Evolutionary conservation across 2,888 invertebrate species (phyloP).

Genomic region (Brenthis hecate): DNA sequence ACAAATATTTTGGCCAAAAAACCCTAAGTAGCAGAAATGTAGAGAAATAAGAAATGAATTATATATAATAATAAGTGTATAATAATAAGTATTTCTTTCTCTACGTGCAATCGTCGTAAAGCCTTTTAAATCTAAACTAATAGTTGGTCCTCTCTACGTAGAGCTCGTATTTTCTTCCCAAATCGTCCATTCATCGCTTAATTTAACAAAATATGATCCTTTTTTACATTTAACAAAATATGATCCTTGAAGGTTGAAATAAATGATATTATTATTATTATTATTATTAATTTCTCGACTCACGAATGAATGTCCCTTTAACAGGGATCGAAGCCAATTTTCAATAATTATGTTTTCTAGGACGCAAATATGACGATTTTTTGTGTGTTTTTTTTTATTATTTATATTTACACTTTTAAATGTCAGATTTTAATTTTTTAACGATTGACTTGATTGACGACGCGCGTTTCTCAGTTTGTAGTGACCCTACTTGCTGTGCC

Average conservation of each 20-base stretch:
- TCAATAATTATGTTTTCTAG: background rate
- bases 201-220: too few relatives aligned
- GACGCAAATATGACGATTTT: background rate
- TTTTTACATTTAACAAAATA: too few relatives aligned
- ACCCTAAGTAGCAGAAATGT: background rate
- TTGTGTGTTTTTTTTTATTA: too few relatives aligned
- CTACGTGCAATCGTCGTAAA: background rate
- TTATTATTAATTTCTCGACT: background rate
- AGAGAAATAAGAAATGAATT: background rate
- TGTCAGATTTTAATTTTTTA: too few relatives aligned
- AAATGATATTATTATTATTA: too few relatives aligned
- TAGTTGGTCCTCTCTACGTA: background rate
- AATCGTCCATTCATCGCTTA: constrained; percentile 11
- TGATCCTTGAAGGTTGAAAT: too few relatives aligned
- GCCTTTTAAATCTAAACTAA: background rate
- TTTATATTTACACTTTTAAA: background rate
- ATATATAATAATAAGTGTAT: too few relatives aligned
- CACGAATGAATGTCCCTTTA: constrained; percentile 5
- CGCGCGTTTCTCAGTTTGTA: too few relatives aligned
- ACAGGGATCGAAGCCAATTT: background rate
- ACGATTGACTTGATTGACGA: too few relatives aligned
- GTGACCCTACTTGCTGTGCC: too few relatives aligned
- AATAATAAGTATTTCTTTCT: background rate
- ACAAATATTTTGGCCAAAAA: too few relatives aligned
- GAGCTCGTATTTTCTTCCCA: background rate